phyloP scores from a whole-genome alignment of 1,140 invertebrate species.

The Zophobas morio region DNA sequence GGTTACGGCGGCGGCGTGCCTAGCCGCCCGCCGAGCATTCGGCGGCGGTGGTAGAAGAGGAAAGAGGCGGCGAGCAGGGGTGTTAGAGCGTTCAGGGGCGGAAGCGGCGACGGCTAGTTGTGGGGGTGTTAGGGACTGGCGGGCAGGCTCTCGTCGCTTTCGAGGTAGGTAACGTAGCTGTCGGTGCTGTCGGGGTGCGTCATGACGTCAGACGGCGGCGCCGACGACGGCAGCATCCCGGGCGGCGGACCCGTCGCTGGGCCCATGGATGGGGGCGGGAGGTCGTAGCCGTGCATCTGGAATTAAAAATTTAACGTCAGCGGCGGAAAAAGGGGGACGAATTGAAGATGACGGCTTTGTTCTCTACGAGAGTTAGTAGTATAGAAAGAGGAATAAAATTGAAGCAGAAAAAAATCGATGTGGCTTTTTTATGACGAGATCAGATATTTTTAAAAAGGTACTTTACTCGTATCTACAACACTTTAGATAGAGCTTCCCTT shows the following conservation, averaged over 20 bases:
- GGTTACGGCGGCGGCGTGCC: slow-evolving; percentile 18
- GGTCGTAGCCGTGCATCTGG: slow-evolving; percentile 92
- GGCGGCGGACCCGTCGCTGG: slow-evolving; percentile 65
- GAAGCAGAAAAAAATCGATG: no score
- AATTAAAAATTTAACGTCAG: neutral
- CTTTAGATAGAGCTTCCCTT: no score
- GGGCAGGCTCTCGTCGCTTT: slow-evolving; percentile 86
- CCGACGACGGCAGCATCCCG: slow-evolving; percentile 63
- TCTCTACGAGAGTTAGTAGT: no score
- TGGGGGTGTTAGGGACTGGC: slow-evolving; percentile 74
- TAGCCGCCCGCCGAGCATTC: slow-evolving; percentile 18
- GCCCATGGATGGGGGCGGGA: slow-evolving; percentile 73
- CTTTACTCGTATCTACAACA: no score
- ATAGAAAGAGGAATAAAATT: no score
- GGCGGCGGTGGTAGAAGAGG: slow-evolving; percentile 47
- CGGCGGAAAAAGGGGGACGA: neutral
- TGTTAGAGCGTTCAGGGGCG: slow-evolving; percentile 35
- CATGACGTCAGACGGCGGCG: slow-evolving; percentile 75
- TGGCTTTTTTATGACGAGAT: no score
- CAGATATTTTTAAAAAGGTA: no score
- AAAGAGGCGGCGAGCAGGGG: slow-evolving; percentile 45
- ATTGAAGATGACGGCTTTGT: neutral
- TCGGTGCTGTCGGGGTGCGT: slow-evolving; percentile 87
- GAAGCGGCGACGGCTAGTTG: slow-evolving; percentile 43
- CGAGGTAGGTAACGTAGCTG: slow-evolving; percentile 91